Evolutionary conservation across 2,113 vertebrate species (phyloP).

Genomic region (Lamprotornis superbus): DNA sequence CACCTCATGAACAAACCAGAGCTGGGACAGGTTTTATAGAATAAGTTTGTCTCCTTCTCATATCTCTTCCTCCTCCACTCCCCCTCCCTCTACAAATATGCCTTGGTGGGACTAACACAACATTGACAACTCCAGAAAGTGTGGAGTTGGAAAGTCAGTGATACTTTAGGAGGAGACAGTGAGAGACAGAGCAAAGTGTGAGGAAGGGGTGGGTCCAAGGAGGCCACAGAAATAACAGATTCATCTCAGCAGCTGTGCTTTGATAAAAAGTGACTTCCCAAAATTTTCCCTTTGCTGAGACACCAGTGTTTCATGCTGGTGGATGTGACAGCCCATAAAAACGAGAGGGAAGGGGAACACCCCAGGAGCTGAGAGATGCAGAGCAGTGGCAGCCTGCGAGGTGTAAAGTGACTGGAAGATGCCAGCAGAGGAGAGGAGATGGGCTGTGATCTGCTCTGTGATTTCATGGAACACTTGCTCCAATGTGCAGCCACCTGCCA

Average conservation of each 20-base stretch:
- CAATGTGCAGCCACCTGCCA: fast-evolving
- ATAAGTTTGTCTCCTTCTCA: not conserved
- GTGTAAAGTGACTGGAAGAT: not conserved
- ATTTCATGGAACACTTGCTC: not conserved
- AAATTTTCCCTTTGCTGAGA: not conserved
- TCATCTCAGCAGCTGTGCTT: not conserved
- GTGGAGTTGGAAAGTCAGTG: not conserved
- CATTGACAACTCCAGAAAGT: not conserved
- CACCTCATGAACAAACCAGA: fast-evolving
- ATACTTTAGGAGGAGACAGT: not conserved
- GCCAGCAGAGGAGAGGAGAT: not conserved
- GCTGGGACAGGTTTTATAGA: not conserved
- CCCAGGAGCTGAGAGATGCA: not conserved
- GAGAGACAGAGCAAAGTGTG: not conserved
- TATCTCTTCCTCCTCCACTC: not conserved
- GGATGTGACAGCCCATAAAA: not conserved
- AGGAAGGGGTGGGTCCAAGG: not conserved
- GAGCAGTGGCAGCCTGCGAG: not conserved
- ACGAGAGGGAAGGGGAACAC: not conserved
- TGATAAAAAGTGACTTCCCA: not conserved
- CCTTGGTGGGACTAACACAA: not conserved
- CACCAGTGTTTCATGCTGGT: not conserved
- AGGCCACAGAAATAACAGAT: not conserved
- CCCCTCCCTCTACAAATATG: not conserved
- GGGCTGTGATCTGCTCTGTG: not conserved